Percentiles rank a stretch among this genome's conserved stretches.
Conservation (phyloP, 2,888 invertebrate genomes). For the Toxonevra muliebris region DNA sequence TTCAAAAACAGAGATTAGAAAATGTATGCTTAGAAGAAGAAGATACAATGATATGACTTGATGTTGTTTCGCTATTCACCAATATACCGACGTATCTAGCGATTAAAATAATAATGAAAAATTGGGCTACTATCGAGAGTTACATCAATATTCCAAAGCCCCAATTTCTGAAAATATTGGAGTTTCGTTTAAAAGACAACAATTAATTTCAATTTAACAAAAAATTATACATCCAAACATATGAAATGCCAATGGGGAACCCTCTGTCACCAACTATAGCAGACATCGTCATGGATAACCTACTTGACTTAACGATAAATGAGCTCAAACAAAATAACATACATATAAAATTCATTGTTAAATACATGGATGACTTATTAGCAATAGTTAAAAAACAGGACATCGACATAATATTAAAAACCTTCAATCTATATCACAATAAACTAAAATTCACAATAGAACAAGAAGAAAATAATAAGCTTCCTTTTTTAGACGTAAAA, state of each 20-base stretch:
- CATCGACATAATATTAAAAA: no score
- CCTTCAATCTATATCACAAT: no score
- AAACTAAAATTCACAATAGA: no score
- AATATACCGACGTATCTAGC: constrained; percentile 15
- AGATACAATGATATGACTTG: constrained; percentile 17
- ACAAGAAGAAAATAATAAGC: no score
- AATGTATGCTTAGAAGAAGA: constrained; percentile 13
- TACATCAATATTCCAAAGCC: background rate
- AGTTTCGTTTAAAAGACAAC: constrained; percentile 2
- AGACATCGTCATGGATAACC: constrained; percentile 1
- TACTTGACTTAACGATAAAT: no score
- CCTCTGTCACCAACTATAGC: constrained; percentile 10
- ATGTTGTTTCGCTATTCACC: no score
- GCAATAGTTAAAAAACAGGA: no score
- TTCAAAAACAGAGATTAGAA: constrained; percentile 9
- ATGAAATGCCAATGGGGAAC: constrained; percentile 17
- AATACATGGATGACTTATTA: no score
- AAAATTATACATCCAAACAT: background rate
- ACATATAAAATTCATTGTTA: no score
- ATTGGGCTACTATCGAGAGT: constrained; percentile 2
- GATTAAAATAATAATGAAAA: constrained; percentile 13
- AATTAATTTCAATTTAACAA: constrained; percentile 9
- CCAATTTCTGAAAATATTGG: background rate
- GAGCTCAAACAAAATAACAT: no score
- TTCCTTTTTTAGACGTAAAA: no score